These are phyloP conservation scores for Vireo griseus DNA, from an alignment of 2,797 vertebrate genomes.

Conservation along the genomic window DNA sequence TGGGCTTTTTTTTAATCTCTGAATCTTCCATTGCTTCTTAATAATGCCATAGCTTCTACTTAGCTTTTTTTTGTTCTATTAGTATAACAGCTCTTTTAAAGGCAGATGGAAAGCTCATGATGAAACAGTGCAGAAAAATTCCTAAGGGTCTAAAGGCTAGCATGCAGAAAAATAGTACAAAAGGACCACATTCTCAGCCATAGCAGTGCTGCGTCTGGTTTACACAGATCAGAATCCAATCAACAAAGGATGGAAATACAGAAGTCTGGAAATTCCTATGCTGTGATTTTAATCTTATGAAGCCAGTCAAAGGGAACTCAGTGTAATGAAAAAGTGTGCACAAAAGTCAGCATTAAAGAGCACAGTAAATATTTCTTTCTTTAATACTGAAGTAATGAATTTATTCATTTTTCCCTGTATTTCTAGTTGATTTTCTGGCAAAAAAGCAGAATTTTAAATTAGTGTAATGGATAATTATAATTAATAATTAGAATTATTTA, in stretches of 20 bases:
- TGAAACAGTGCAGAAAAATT: not conserved
- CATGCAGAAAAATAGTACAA: not conserved
- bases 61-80: not conserved
- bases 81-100: not conserved
- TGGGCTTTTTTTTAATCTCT: not conserved
- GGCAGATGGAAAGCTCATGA: not conserved
- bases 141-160: not conserved
- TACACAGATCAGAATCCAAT: not conserved
- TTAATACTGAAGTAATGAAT: not conserved
- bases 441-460: not conserved
- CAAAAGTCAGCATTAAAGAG: not conserved
- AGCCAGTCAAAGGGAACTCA: not conserved
- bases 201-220: not conserved
- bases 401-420: not conserved
- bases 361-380: not conserved
- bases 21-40: not conserved
- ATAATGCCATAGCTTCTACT: not conserved
- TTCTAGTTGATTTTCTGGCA: not conserved
- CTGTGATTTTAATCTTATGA: not conserved
- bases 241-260: not conserved
- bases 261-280: not conserved
- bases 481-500: not conserved
- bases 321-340: not conserved
- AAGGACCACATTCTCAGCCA: not conserved
- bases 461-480: not conserved